phyloP scores from a whole-genome alignment of 2,888 invertebrate genomes.

The Phragmatobia fuliginosa region DNA sequence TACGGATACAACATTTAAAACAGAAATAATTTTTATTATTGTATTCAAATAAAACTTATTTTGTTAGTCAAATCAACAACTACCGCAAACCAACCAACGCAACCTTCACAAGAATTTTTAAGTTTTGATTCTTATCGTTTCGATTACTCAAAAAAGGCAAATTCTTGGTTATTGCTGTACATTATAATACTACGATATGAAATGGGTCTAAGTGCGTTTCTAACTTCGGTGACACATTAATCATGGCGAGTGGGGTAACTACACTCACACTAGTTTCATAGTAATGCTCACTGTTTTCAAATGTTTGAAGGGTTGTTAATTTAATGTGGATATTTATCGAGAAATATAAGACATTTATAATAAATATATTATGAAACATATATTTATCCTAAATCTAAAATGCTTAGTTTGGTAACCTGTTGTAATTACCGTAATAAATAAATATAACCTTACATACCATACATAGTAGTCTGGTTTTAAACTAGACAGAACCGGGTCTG shows the following conservation, averaged over 20 bases:
- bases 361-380: too few species aligned
- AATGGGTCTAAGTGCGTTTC: conserved; percentile 52
- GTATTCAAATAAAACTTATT: neutral
- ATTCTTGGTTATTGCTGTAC: neutral
- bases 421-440: too few species aligned
- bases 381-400: too few species aligned
- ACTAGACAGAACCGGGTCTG: too few species aligned
- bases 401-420: too few species aligned
- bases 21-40: neutral
- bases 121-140: neutral
- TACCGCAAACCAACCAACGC: neutral
- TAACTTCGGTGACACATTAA: conserved; percentile 52
- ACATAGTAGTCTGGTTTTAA: too few species aligned
- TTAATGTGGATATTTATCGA: neutral
- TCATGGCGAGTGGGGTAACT: conserved; percentile 36
- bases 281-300: neutral
- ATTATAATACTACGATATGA: conserved; percentile 4
- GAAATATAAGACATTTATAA: neutral
- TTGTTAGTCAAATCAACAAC: conserved; percentile 5
- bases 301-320: neutral
- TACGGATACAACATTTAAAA: neutral
- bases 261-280: neutral
- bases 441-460: too few species aligned
- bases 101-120: neutral
- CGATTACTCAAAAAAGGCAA: neutral